Conservation (phyloP, 2,113 vertebrate species). For the Mystacornis crossleyi region DNA sequence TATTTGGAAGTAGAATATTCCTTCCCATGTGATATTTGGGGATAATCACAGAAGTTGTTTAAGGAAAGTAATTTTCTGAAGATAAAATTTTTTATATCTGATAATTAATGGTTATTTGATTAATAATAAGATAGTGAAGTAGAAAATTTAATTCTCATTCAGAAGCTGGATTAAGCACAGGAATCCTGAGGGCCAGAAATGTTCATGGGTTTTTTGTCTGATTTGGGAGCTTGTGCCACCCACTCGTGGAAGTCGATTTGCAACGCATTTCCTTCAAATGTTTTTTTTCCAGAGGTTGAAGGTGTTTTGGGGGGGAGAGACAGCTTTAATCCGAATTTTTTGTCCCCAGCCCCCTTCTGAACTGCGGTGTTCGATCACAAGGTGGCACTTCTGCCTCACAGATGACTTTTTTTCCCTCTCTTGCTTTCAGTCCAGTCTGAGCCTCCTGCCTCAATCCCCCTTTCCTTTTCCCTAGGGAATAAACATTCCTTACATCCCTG, state of each 20-base stretch:
- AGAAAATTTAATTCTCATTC: neutral
- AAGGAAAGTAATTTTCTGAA: neutral
- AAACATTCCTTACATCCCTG: neutral
- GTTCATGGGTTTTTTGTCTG: fast-evolving
- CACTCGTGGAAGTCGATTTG: fast-evolving
- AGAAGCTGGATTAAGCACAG: neutral
- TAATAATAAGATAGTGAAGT: neutral
- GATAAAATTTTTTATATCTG: neutral
- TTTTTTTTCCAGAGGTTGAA: neutral
- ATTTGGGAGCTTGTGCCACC: neutral
- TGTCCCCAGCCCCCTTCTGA: neutral
- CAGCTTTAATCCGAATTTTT: fast-evolving
- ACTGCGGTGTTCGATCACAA: constrained; percentile 10
- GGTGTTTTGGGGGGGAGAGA: neutral
- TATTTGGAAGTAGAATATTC: neutral
- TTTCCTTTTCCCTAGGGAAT: neutral
- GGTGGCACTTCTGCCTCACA: constrained; percentile 32
- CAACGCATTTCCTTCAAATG: neutral
- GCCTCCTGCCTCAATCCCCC: neutral
- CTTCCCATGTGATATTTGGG: neutral
- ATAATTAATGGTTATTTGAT: neutral
- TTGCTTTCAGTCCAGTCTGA: neutral
- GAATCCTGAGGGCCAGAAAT: neutral
- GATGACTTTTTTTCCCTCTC: neutral
- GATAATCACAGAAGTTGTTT: neutral